phyloP scores from a whole-genome alignment of 2,888 invertebrate species.

The Seladonia tumulorum region DNA sequence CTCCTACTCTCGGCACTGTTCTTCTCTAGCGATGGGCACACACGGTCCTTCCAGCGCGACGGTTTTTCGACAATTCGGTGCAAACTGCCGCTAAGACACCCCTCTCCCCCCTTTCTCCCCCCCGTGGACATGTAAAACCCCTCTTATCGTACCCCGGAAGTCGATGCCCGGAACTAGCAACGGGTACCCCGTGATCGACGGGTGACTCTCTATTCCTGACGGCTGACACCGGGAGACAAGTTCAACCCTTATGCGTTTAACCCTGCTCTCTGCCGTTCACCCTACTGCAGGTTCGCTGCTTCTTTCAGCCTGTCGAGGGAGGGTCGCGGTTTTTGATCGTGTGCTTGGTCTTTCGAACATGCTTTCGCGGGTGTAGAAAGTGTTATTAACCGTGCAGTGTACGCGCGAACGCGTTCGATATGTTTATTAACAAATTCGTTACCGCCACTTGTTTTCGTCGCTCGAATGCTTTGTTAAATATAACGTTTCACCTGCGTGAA shows the following conservation, averaged over 20 bases:
- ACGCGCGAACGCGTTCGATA: background rate
- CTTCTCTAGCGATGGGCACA: constrained; percentile 11
- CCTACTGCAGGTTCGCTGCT: background rate
- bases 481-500: too few relatives aligned
- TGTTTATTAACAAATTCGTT: background rate
- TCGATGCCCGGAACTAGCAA: background rate
- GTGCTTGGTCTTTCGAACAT: background rate
- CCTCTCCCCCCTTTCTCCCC: background rate
- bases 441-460: background rate
- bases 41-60: background rate
- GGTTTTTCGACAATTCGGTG: background rate
- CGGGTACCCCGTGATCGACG: background rate
- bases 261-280: background rate
- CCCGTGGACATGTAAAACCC: background rate
- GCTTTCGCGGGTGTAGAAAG: background rate
- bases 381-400: background rate
- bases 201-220: background rate
- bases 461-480: too few relatives aligned
- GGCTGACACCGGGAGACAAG: background rate
- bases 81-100: background rate
- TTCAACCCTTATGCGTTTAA: background rate
- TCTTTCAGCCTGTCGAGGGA: background rate
- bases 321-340: background rate
- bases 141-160: background rate
- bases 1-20: background rate